A percentile compares a stretch with the other conserved stretches of the same genome.
phyloP scores from a whole-genome alignment of 2,888 invertebrate species.

The Dichetophora obliterata region DNA sequence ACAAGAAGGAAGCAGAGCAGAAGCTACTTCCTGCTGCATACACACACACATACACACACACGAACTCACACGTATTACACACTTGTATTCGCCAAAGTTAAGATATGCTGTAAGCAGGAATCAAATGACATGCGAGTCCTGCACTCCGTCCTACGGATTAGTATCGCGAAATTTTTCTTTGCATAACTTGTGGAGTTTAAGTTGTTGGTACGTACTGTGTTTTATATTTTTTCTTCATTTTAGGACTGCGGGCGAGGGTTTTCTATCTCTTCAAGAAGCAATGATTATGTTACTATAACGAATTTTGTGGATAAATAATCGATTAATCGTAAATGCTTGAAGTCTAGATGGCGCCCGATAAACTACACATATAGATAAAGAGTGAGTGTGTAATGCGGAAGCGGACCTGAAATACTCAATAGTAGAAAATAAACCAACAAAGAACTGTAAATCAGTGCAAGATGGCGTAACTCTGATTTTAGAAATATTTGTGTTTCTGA shows the following conservation, averaged over 20 bases:
- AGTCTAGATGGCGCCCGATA: constrained; percentile 55
- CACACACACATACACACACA: constrained; percentile 4
- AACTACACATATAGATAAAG: neutral
- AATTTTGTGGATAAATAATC: constrained; percentile 40
- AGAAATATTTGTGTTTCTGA: neutral
- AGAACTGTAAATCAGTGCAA: neutral
- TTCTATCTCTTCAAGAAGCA: neutral
- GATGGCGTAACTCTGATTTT: no score
- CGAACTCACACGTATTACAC: neutral
- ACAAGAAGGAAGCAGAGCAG: constrained; percentile 30
- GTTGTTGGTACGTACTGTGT: neutral
- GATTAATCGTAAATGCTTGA: constrained; percentile 55
- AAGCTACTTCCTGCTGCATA: constrained; percentile 15
- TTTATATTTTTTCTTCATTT: neutral
- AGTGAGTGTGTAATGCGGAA: constrained; percentile 31
- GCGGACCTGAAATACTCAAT: constrained; percentile 47
- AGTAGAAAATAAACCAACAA: neutral
- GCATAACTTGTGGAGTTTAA: constrained; percentile 7
- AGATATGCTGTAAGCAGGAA: neutral
- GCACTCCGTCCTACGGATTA: constrained; percentile 17
- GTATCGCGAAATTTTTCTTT: constrained; percentile 29
- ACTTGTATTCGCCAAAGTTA: neutral
- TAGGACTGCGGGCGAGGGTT: neutral
- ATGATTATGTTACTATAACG: constrained; percentile 7
- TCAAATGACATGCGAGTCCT: constrained; percentile 15